A percentile compares a stretch with the other conserved stretches of the same genome.
These are phyloP conservation scores for Sesia apiformis DNA, from an alignment of 2,888 invertebrate genomes.

Conservation along the genomic window DNA sequence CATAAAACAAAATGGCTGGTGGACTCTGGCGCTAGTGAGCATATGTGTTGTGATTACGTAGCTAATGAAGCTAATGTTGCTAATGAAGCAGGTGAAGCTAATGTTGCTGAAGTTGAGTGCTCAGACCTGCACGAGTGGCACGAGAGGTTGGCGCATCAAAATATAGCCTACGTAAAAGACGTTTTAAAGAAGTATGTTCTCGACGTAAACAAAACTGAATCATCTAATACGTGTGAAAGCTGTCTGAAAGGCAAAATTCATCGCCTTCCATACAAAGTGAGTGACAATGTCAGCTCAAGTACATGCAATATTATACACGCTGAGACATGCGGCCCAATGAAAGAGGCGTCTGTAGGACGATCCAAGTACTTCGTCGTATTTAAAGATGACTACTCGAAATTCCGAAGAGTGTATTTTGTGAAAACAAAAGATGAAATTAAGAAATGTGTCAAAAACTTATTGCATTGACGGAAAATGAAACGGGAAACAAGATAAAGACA, in stretches of 20 bases:
- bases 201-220: too few relatives aligned
- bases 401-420: too few relatives aligned
- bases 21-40: too few relatives aligned
- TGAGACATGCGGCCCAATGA: not conserved
- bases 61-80: too few relatives aligned
- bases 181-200: not conserved
- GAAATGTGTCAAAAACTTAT: too few relatives aligned
- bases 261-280: not conserved
- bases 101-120: too few relatives aligned
- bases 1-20: too few relatives aligned
- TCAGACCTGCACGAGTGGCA: conserved; percentile 12
- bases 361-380: conserved; percentile 1
- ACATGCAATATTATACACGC: not conserved
- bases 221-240: not conserved
- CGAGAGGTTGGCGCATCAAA: not conserved
- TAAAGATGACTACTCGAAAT: conserved; percentile 6
- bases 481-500: conserved; percentile 10
- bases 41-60: too few relatives aligned
- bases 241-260: conserved; percentile 1
- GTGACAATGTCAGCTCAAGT: not conserved
- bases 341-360: not conserved
- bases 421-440: conserved; percentile 6
- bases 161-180: not conserved
- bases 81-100: too few relatives aligned
- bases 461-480: conserved; percentile 14